phyloP scores from a whole-genome alignment of 1,140 invertebrate genomes.

The Laodelphax striatellus region DNA sequence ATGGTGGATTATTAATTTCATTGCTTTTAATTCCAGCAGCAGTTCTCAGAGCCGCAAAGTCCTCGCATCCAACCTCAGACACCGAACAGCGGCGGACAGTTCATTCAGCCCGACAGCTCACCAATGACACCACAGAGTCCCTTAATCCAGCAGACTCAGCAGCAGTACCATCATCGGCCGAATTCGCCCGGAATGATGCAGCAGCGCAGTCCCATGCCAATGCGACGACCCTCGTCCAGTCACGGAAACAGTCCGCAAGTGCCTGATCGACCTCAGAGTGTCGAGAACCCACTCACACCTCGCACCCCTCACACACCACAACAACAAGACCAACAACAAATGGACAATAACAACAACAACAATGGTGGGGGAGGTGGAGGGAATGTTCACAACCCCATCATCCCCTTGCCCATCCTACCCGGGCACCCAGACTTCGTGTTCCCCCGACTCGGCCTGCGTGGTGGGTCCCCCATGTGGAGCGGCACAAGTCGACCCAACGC shows the following conservation, averaged over 20 bases:
- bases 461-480: slow-evolving; percentile 59
- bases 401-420: slow-evolving; percentile 36
- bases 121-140: slow-evolving; percentile 49
- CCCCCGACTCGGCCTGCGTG: slow-evolving; percentile 50
- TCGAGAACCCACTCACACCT: slow-evolving; percentile 44
- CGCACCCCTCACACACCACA: slow-evolving; percentile 30
- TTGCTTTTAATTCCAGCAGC: neutral
- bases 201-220: slow-evolving; percentile 39
- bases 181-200: slow-evolving; percentile 39
- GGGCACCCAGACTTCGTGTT: slow-evolving; percentile 35
- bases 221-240: slow-evolving; percentile 39
- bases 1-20: too few species aligned
- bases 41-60: slow-evolving; percentile 18
- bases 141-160: slow-evolving; percentile 29
- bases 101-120: slow-evolving; percentile 45
- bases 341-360: neutral
- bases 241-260: slow-evolving; percentile 35
- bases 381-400: slow-evolving; percentile 38
- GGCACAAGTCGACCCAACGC: slow-evolving; percentile 25
- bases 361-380: slow-evolving; percentile 32
- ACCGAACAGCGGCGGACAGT: slow-evolving; percentile 22
- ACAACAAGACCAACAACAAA: neutral
- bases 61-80: slow-evolving; percentile 23
- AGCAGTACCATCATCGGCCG: slow-evolving; percentile 28
- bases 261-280: slow-evolving; percentile 42